phyloP scores from a whole-genome alignment of 2,888 invertebrate genomes.

The Hydropsyche betteni region DNA sequence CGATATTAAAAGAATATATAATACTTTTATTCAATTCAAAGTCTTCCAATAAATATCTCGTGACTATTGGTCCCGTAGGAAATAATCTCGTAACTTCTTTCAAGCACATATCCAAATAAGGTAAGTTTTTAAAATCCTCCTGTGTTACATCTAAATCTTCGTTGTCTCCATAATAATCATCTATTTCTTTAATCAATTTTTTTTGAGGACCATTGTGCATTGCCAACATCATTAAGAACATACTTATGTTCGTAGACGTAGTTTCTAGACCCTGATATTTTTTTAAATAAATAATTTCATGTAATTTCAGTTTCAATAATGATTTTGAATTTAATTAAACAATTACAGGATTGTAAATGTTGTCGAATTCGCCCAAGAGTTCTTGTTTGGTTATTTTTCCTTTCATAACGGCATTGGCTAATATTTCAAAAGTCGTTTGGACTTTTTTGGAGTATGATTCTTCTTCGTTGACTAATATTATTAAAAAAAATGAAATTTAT shows the following conservation, averaged over 20 bases:
- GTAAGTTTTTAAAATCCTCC: conserved; percentile 20
- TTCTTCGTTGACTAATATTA: too few relatives aligned
- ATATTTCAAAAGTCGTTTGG: background rate
- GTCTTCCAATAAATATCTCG: conserved; percentile 33
- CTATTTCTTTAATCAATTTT: conserved; percentile 37
- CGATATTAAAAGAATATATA: too few relatives aligned
- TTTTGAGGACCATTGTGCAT: conserved; percentile 37
- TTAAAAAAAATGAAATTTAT: background rate
- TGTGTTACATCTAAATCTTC: conserved; percentile 15
- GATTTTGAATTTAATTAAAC: background rate
- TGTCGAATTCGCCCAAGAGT: conserved; percentile 38
- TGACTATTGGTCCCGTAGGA: conserved; percentile 31
- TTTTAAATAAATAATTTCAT: background rate
- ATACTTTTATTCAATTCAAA: conserved; percentile 38
- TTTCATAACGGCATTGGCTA: conserved; percentile 19
- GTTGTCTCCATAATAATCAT: conserved; percentile 33
- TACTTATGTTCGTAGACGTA: conserved; percentile 12
- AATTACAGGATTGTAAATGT: conserved; percentile 28
- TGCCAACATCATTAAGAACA: conserved; percentile 36
- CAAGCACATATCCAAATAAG: conserved; percentile 40
- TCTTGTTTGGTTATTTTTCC: conserved; percentile 30
- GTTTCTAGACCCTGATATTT: conserved; percentile 36
- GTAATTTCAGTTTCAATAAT: too few relatives aligned
- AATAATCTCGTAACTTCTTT: conserved; percentile 39
- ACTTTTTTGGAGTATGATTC: background rate